Evolutionary conservation across 1,140 invertebrate species (phyloP).

Genomic region (Steinernema khuongi): DNA sequence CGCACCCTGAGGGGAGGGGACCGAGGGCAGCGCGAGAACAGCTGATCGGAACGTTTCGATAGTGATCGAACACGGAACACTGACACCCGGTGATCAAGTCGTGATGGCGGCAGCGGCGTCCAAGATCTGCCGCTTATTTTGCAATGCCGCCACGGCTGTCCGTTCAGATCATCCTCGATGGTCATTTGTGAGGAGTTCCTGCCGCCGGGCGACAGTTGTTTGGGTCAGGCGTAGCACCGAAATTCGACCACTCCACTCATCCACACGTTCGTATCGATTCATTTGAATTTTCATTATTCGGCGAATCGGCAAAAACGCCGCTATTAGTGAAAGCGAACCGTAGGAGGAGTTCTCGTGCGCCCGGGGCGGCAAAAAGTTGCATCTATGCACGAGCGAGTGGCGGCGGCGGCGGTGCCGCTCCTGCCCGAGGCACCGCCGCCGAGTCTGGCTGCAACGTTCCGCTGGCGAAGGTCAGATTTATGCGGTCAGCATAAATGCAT

Average conservation of each 20-base stretch:
- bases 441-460: neutral
- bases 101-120: too few species aligned
- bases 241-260: neutral
- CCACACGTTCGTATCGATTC: neutral
- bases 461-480: constrained; percentile 16
- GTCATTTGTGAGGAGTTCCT: neutral
- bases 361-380: too few species aligned
- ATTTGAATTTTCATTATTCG: constrained; percentile 9
- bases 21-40: neutral
- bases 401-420: neutral
- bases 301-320: constrained; percentile 1
- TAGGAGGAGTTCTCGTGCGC: too few species aligned
- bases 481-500: constrained; percentile 9
- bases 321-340: constrained; percentile 16
- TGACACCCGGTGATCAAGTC: constrained; percentile 2
- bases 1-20: neutral
- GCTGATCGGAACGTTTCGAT: constrained; percentile 8
- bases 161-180: neutral
- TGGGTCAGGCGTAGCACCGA: neutral
- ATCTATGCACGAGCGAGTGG: neutral
- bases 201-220: neutral
- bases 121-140: constrained; percentile 1
- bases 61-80: neutral
- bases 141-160: constrained; percentile 2
- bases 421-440: neutral